Conservation (phyloP, 2,113 vertebrate species). For the Tachysurus vachellii region DNA sequence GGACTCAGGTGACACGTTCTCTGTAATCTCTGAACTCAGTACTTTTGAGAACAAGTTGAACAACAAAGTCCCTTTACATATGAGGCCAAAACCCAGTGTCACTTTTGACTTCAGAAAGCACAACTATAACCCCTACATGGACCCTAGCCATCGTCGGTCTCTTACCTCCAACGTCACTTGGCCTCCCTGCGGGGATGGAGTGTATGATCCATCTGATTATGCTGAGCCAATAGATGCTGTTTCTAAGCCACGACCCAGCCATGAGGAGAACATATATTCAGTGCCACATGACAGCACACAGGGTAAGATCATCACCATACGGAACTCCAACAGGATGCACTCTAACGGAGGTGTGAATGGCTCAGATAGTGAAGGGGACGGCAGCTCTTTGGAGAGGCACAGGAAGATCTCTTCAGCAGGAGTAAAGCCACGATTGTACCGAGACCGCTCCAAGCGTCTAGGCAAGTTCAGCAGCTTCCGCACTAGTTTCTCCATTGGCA, state of each 20-base stretch:
- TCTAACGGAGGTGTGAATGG: slow-evolving; percentile 88
- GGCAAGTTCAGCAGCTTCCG: slow-evolving; percentile 90
- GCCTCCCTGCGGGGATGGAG: slow-evolving; percentile 79
- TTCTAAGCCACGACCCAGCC: slow-evolving; percentile 84
- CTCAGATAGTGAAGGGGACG: slow-evolving; percentile 94
- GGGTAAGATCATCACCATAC: slow-evolving; percentile 96
- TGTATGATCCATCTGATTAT: slow-evolving; percentile 93
- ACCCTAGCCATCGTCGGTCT: slow-evolving; percentile 81
- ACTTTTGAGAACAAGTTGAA: slow-evolving; percentile 88
- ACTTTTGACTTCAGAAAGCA: slow-evolving; percentile 86
- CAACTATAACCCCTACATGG: slow-evolving; percentile 80
- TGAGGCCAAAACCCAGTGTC: slow-evolving; percentile 87
- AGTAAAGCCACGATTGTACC: slow-evolving; percentile 86
- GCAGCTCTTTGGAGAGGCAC: slow-evolving; percentile 85
- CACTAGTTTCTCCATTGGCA: slow-evolving; percentile 86
- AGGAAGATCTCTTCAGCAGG: slow-evolving; percentile 76
- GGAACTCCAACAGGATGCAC: slow-evolving; percentile 91
- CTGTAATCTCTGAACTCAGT: slow-evolving; percentile 82
- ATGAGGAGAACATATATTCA: slow-evolving; percentile 96
- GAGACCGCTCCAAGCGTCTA: slow-evolving; percentile 85
- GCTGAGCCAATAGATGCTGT: slow-evolving; percentile 93
- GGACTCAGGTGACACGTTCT: slow-evolving; percentile 82
- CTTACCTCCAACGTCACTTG: slow-evolving; percentile 83
- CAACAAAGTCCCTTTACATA: slow-evolving; percentile 87
- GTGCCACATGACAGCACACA: slow-evolving; percentile 98